Conservation (phyloP, 2,113 vertebrate species). For the Etheostoma cragini region DNA sequence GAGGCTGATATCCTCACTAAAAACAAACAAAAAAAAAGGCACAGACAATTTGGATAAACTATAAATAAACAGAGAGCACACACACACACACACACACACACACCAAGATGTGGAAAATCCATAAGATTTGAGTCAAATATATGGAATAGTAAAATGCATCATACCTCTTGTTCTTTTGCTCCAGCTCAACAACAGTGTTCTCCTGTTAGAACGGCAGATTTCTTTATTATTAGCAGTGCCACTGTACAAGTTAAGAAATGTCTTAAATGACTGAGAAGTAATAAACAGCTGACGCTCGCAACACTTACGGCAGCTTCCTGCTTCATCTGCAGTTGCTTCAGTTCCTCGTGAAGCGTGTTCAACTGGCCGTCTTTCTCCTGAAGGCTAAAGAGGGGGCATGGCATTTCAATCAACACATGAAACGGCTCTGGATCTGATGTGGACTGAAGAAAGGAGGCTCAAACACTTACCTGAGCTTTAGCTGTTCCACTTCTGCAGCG, state of each 20-base stretch:
- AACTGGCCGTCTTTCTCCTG: constrained; percentile 73
- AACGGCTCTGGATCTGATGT: background rate
- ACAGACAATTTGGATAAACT: background rate
- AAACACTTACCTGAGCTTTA: constrained; percentile 85
- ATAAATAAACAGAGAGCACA: background rate
- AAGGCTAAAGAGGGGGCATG: constrained; percentile 50
- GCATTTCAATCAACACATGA: background rate
- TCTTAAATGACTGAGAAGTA: background rate
- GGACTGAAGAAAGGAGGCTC: background rate
- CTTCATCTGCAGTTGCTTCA: constrained; percentile 72
- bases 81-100: too few species aligned
- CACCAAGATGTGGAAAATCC: background rate
- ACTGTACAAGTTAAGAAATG: background rate
- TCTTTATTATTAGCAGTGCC: constrained; percentile 17
- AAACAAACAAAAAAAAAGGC: constrained; percentile 68
- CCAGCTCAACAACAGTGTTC: constrained; percentile 57
- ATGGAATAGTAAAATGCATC: background rate
- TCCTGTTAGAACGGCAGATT: constrained; percentile 56
- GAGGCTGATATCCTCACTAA: constrained; percentile 82
- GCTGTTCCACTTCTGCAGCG: constrained; percentile 81
- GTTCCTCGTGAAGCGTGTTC: constrained; percentile 66
- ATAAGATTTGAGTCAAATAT: background rate
- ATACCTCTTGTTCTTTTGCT: constrained; percentile 71
- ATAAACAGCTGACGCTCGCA: background rate
- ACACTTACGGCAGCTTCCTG: constrained; percentile 68